Conservation (phyloP, 1,140 invertebrate species). For the Ganaspis sp. region DNA sequence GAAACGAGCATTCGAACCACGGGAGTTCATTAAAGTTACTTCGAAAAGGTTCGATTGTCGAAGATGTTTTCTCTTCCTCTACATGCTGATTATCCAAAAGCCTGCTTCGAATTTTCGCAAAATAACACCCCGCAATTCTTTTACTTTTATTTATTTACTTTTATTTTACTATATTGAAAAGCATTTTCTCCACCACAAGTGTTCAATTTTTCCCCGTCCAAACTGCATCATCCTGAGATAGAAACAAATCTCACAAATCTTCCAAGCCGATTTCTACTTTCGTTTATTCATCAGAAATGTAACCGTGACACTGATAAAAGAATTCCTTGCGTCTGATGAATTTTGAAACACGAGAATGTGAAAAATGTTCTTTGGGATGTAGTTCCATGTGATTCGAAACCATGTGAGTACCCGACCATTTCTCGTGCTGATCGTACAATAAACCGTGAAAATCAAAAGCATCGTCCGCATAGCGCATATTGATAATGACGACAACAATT, state of each 20-base stretch:
- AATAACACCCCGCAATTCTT: background rate
- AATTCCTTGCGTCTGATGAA: too few relatives aligned
- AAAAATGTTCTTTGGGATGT: background rate
- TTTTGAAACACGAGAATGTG: background rate
- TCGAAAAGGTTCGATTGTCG: background rate
- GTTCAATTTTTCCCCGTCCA: too few relatives aligned
- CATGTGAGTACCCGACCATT: background rate
- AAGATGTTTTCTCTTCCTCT: background rate
- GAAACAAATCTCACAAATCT: too few relatives aligned
- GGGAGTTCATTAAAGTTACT: constrained; percentile 59
- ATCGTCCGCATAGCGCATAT: constrained; percentile 70
- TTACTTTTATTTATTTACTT: background rate
- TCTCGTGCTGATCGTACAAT: background rate
- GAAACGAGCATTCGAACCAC: constrained; percentile 43
- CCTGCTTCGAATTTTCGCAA: background rate
- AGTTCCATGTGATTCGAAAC: background rate
- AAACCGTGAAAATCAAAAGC: constrained; percentile 66
- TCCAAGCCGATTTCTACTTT: too few relatives aligned
- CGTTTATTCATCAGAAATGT: too few relatives aligned
- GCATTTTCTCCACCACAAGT: too few relatives aligned
- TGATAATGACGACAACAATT: constrained; percentile 74
- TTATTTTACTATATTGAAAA: too few relatives aligned
- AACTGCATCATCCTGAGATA: background rate
- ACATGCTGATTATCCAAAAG: background rate
- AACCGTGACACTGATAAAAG: too few relatives aligned